Evolutionary conservation across 2,888 invertebrate genomes (phyloP).

Genomic region (Cyclophora albipunctata): DNA sequence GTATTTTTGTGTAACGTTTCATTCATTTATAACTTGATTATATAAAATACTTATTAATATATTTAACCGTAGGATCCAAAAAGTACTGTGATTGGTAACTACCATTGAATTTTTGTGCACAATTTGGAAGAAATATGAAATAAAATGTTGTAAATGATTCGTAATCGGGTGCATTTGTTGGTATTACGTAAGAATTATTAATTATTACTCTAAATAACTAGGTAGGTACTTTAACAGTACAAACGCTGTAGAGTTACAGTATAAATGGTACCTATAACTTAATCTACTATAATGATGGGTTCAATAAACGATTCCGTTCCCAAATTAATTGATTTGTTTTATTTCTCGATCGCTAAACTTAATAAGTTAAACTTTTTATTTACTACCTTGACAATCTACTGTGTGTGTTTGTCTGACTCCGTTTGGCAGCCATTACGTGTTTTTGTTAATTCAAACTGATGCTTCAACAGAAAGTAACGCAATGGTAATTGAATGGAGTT

Average conservation of each 20-base stretch:
- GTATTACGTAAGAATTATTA: constrained; percentile 53
- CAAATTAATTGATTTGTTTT: constrained; percentile 50
- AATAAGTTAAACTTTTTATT: background rate
- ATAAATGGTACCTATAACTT: constrained; percentile 46
- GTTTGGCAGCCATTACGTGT: no score
- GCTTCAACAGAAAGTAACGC: no score
- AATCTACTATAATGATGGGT: constrained; percentile 72
- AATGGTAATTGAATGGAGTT: no score
- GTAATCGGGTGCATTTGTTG: constrained; percentile 49
- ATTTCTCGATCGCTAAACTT: constrained; percentile 24
- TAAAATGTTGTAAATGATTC: constrained; percentile 31
- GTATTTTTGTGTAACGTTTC: constrained; percentile 9
- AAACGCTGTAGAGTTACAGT: constrained; percentile 68
- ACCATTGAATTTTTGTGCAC: constrained; percentile 47
- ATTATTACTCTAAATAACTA: constrained; percentile 42
- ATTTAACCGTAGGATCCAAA: constrained; percentile 51
- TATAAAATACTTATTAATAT: constrained; percentile 32
- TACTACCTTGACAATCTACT: background rate
- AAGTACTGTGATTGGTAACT: constrained; percentile 67
- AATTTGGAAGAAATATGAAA: constrained; percentile 34
- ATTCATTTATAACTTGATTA: no score
- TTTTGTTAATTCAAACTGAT: no score
- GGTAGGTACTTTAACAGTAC: constrained; percentile 75
- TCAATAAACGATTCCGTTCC: constrained; percentile 75
- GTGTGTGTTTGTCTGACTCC: no score